These are phyloP conservation scores for Hydropsyche betteni DNA, from an alignment of 2,888 invertebrate species.

Conservation along the genomic window DNA sequence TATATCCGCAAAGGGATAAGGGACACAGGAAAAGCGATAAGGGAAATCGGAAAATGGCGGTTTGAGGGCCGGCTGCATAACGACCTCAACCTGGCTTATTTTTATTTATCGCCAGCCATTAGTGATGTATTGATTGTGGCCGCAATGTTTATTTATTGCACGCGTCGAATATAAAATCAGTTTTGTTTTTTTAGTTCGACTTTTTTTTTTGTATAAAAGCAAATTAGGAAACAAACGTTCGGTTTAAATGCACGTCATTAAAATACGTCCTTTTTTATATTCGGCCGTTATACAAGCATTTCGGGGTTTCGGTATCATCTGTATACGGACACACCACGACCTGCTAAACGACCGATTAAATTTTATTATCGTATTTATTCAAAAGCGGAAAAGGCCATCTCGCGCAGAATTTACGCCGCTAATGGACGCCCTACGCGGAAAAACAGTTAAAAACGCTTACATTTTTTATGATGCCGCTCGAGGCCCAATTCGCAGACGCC, in stretches of 20 bases:
- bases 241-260: no score
- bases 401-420: background rate
- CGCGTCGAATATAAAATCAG: no score
- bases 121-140: constrained; percentile 30
- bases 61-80: background rate
- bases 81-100: constrained; percentile 15
- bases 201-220: no score
- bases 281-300: no score
- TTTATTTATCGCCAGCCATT: constrained; percentile 22
- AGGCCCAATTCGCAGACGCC: no score
- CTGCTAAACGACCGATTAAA: constrained; percentile 30
- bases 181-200: no score
- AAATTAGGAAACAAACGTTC: no score
- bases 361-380: constrained; percentile 29
- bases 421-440: no score
- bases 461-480: no score
- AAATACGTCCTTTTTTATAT: no score
- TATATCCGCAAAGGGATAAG: background rate
- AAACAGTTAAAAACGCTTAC: no score
- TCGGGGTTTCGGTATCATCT: constrained; percentile 12
- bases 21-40: background rate
- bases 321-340: constrained; percentile 8
- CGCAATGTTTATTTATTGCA: background rate
- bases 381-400: constrained; percentile 13
- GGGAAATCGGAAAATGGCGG: background rate